Conservation (phyloP, 1,140 invertebrate species). For the Drosophila erecta region DNA sequence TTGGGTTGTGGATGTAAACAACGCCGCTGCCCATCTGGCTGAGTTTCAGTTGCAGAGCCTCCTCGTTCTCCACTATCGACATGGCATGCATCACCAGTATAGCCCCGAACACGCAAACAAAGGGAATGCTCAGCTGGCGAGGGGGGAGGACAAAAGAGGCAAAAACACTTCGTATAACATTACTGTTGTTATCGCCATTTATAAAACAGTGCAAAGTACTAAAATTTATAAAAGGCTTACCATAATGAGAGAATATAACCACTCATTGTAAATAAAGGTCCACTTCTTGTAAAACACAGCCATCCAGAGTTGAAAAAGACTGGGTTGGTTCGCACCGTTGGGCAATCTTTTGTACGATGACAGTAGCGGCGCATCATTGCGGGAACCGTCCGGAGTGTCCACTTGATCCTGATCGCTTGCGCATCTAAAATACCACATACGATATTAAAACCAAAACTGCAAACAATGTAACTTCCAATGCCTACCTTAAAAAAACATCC, state of each 20-base stretch:
- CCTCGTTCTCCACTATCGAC: constrained; percentile 62
- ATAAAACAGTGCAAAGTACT: neutral
- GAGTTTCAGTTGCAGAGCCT: constrained; percentile 49
- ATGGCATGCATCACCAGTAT: constrained; percentile 62
- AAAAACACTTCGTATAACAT: neutral
- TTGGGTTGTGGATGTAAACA: constrained; percentile 67
- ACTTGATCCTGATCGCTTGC: constrained; percentile 68
- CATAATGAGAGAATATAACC: constrained; percentile 63
- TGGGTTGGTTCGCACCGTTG: constrained; percentile 16
- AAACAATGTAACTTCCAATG: neutral
- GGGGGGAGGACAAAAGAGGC: neutral
- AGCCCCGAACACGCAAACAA: constrained; percentile 43
- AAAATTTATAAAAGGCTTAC: constrained; percentile 31
- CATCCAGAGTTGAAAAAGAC: constrained; percentile 44
- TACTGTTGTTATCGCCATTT: neutral
- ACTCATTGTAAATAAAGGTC: constrained; percentile 69
- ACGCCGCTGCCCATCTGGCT: constrained; percentile 48
- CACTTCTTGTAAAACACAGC: constrained; percentile 80
- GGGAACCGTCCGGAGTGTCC: constrained; percentile 52
- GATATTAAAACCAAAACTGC: neutral
- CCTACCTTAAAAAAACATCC: constrained; percentile 93
- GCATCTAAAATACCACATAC: constrained; percentile 48
- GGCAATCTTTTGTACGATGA: constrained; percentile 44
- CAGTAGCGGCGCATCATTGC: constrained; percentile 40
- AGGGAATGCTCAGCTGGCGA: constrained; percentile 49